Conservation (phyloP, 2,888 invertebrate species). For the Pachliopta kotzebuea region DNA sequence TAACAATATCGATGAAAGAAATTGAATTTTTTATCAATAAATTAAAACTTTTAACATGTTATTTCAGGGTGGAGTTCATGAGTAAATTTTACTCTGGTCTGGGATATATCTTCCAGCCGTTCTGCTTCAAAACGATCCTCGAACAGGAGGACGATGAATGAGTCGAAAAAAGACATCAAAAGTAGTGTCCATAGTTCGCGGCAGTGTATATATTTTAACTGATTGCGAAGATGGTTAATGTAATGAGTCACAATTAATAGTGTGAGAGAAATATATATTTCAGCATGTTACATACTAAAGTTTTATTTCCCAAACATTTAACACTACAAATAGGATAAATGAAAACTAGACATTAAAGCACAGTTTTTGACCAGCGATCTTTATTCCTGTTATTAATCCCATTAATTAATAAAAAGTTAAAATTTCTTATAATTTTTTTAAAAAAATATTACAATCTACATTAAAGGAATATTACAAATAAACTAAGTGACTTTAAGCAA, state of each 20-base stretch:
- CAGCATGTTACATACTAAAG: constrained; percentile 49
- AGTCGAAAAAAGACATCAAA: constrained; percentile 31
- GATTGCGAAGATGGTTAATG: constrained; percentile 36
- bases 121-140: constrained; percentile 89
- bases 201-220: constrained; percentile 47
- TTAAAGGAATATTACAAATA: background rate
- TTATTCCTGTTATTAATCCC: no score
- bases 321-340: no score
- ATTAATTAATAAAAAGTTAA: no score
- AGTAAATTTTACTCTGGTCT: constrained; percentile 94
- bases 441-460: no score
- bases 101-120: constrained; percentile 92
- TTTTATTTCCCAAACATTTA: constrained; percentile 48
- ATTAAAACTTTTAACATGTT: background rate
- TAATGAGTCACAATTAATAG: constrained; percentile 57
- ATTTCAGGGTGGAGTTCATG: constrained; percentile 95
- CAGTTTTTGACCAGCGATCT: no score
- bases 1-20: background rate
- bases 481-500: background rate
- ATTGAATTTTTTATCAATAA: background rate
- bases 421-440: no score
- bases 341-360: no score
- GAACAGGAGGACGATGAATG: constrained; percentile 77
- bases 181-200: constrained; percentile 49
- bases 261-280: constrained; percentile 54